Percentiles rank a stretch among this genome's conserved stretches.
These are phyloP conservation scores for Tyria jacobaeae DNA, from an alignment of 2,888 invertebrate species.

Conservation along the genomic window DNA sequence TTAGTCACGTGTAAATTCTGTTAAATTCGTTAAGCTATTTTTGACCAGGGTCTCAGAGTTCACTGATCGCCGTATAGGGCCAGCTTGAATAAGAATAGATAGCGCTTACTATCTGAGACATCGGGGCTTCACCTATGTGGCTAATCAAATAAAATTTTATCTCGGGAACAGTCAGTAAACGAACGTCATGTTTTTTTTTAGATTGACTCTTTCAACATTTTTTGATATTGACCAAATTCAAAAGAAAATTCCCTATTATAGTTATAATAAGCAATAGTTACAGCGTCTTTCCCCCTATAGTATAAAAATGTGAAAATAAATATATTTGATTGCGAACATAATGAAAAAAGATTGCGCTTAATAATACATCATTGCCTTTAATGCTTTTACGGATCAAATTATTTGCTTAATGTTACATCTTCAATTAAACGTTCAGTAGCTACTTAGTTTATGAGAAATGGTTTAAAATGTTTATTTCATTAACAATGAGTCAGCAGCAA, in stretches of 20 bases:
- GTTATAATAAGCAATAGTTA: too few species aligned
- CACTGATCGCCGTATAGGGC: constrained; percentile 69
- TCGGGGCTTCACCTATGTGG: constrained; percentile 8
- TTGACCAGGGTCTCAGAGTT: constrained; percentile 72
- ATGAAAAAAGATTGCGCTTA: constrained; percentile 32
- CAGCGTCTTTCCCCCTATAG: too few species aligned
- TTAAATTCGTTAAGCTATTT: constrained; percentile 75
- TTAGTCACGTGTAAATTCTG: constrained; percentile 70
- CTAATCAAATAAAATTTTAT: not conserved
- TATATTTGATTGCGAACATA: constrained; percentile 14
- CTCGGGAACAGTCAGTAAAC: not conserved
- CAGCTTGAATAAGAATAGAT: constrained; percentile 40
- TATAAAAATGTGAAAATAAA: too few species aligned
- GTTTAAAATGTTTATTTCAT: too few species aligned
- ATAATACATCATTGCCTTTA: constrained; percentile 28
- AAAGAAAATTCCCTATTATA: too few species aligned
- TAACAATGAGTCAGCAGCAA: too few species aligned
- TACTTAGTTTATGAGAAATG: not conserved
- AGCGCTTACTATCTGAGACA: constrained; percentile 28
- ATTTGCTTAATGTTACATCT: constrained; percentile 30
- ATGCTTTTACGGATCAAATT: constrained; percentile 30
- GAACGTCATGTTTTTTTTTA: too few species aligned
- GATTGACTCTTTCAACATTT: too few species aligned
- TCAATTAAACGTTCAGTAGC: constrained; percentile 28
- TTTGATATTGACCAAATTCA: too few species aligned